Evolutionary conservation across 2,113 vertebrate genomes (phyloP).

Genomic region (Glaucomys volans): DNA sequence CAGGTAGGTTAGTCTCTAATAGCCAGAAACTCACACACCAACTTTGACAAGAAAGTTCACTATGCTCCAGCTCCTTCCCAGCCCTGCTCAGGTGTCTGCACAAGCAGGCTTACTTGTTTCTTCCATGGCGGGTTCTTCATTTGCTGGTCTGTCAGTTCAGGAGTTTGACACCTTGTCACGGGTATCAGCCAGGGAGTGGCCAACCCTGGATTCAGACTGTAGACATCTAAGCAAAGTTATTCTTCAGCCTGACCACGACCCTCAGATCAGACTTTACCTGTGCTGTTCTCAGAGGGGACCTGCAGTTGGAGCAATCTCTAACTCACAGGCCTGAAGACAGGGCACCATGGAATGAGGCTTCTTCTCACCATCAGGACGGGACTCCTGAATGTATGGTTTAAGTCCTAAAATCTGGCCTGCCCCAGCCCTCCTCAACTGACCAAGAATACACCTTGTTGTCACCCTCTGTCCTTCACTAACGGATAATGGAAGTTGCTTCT

Average conservation of each 20-base stretch:
- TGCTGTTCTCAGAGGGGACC: not conserved
- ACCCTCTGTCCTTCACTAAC: not conserved
- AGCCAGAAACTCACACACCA: not conserved
- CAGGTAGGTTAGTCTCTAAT: not conserved
- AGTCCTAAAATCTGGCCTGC: not conserved
- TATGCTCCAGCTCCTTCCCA: rapidly evolving
- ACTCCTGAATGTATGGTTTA: not conserved
- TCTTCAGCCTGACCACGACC: not conserved
- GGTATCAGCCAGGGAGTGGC: not conserved
- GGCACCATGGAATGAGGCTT: rapidly evolving
- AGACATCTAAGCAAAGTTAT: not conserved
- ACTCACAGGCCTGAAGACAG: not conserved
- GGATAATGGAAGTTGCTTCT: not conserved
- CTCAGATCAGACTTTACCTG: not conserved
- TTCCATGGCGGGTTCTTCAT: not conserved
- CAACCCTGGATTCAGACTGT: not conserved
- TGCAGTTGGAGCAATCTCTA: not conserved
- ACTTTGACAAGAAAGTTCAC: rapidly evolving
- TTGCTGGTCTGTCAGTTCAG: not conserved
- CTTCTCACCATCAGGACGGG: not conserved
- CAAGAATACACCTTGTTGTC: not conserved
- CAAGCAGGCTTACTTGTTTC: rapidly evolving
- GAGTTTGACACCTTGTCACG: not conserved
- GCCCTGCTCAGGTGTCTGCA: not conserved
- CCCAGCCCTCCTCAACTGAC: not conserved